Evolutionary conservation across 2,113 vertebrate genomes (phyloP), one percentile per base, ranked within the genome.

Genomic region (Oxyura jamaicensis): DNA sequence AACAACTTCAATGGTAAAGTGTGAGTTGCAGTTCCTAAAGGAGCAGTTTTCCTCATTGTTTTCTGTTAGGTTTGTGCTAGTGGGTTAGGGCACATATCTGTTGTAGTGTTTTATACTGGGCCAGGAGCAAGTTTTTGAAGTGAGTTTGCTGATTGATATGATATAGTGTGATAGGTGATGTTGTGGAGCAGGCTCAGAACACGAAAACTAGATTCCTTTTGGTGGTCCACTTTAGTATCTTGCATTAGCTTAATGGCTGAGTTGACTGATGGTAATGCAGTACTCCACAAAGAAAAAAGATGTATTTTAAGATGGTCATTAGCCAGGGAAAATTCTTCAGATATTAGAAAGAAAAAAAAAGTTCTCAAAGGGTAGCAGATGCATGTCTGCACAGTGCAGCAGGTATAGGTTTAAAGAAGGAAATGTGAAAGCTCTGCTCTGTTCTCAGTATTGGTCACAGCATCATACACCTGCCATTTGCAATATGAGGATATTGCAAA

Each of bases 351-450:
- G 36, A 10, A 18, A 71, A 67, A 67, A 63, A 65, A 11, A 10
- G 11, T 62, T 46, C 33, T 62, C 0, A 0, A 8, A 56, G 6
- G 8, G 10, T 23, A 72, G 12, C 11, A 71, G 42, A 36, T 75
- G 59, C 3, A 5, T 59, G 11, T 42, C 35, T 72, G 14, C 46
- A 39, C 5, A 35, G 15, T 33, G 8, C 33, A 74, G 60, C 19
- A 71, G 20, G 8, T 56, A 50, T 21, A 20, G 71, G n/a, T 10
- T 76, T 28, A 50, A 93, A 75, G 33, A 48, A 39, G 68, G 50
- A 31, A 31, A 72, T 53, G 13, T 13, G 17, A 72, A 72, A 72
- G 19, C 11, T 39, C 25, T 53, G 35, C 26, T 53, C 35, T n/a
- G 5, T 13, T 46, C 52, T n/a, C 22, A 63, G 26, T 28, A 4